phyloP scores from a whole-genome alignment of 2,113 vertebrate species.

The Hippotragus niger region DNA sequence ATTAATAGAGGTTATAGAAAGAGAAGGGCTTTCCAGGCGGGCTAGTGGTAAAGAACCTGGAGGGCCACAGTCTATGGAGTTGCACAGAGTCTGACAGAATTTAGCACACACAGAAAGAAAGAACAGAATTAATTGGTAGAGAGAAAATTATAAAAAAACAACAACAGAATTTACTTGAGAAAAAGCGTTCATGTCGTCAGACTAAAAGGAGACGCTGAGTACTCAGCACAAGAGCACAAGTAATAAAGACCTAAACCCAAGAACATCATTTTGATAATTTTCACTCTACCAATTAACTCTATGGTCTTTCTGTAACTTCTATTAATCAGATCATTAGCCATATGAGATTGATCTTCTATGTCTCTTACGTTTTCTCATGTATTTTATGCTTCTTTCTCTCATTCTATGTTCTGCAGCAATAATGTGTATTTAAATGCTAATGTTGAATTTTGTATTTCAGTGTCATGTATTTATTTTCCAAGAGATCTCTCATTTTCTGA shows the following conservation, averaged over 20 bases:
- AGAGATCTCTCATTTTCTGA: background rate
- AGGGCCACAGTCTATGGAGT: background rate
- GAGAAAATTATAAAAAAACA: background rate
- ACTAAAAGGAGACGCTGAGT: background rate
- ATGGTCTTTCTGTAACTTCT: background rate
- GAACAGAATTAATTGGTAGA: background rate
- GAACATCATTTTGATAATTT: background rate
- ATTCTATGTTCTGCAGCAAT: background rate
- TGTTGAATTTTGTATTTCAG: background rate
- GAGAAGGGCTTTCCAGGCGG: background rate
- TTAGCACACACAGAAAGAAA: background rate
- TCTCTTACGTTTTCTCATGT: background rate
- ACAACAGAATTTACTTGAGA: background rate
- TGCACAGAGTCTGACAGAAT: background rate
- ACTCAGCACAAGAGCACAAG: too few relatives aligned
- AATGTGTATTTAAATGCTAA: background rate
- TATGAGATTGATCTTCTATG: background rate
- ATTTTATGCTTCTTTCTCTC: background rate
- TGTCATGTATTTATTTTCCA: background rate
- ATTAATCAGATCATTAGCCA: background rate
- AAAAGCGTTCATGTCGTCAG: background rate
- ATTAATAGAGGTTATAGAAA: background rate
- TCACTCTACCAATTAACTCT: background rate
- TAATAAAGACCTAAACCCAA: background rate
- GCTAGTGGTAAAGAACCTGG: background rate